Evolutionary conservation across 2,113 vertebrate species (phyloP).

Genomic region (zebrafish (Danio rerio)): GRCz12tu NC_133186.1:26657001-26657500

Average conservation of each 20-base stretch:
- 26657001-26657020: not conserved
- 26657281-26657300: constrained; percentile 23
- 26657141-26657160: not conserved
- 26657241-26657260: not conserved
- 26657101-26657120: not conserved
- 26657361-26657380: constrained; percentile 4
- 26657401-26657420: constrained; percentile 38
- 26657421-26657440: constrained; percentile 15
- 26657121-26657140: not conserved
- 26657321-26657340: not conserved
- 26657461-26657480: constrained; percentile 20
- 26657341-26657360: not conserved
- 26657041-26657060: not conserved
- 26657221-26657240: not conserved
- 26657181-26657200: not conserved
- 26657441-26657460: constrained; percentile 27
- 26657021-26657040: constrained; percentile 16
- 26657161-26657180: not conserved
- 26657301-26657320: constrained; percentile 39
- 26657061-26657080: not conserved
- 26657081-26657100: not conserved
- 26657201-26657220: not conserved
- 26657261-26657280: not conserved
- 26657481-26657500: constrained; percentile 49
- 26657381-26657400: constrained; percentile 2